A percentile compares a stretch with the other conserved stretches of the same genome.
Evolutionary conservation across 2,888 invertebrate genomes (phyloP).

Genomic region (Zeuzera pyrina): DNA sequence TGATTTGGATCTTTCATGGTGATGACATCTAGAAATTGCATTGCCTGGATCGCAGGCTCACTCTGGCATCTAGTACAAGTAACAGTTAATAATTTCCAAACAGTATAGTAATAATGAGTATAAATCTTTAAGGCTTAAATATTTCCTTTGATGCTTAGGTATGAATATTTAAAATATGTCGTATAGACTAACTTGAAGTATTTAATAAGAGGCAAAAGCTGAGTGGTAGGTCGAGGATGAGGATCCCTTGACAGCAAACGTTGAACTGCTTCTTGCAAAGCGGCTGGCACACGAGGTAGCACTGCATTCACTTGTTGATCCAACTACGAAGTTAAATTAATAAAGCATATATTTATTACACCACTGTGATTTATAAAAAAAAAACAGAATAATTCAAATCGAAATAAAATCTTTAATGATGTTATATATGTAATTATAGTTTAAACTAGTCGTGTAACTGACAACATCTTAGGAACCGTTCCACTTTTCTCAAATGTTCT

Average conservation of each 20-base stretch:
- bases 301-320: slow-evolving; percentile 86
- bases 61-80: slow-evolving; percentile 74
- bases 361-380: too few species aligned
- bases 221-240: slow-evolving; percentile 90
- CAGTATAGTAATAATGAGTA: neutral
- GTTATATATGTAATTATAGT: too few species aligned
- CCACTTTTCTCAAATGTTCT: too few species aligned
- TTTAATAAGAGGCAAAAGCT: slow-evolving; percentile 90
- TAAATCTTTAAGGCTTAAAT: neutral
- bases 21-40: slow-evolving; percentile 94
- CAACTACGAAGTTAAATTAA: slow-evolving; percentile 78
- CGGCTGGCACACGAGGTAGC: slow-evolving; percentile 84
- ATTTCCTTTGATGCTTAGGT: neutral
- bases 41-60: slow-evolving; percentile 91
- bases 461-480: too few species aligned
- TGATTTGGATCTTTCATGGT: slow-evolving; percentile 92
- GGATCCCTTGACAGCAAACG: slow-evolving; percentile 88
- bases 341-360: too few species aligned
- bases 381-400: too few species aligned
- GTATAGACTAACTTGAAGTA: slow-evolving; percentile 83
- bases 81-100: neutral
- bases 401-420: too few species aligned
- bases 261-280: slow-evolving; percentile 90
- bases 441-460: too few species aligned
- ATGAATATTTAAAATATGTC: neutral